These are phyloP conservation scores for Zeus faber DNA, from an alignment of 2,113 vertebrate genomes.

Conservation along the genomic window DNA sequence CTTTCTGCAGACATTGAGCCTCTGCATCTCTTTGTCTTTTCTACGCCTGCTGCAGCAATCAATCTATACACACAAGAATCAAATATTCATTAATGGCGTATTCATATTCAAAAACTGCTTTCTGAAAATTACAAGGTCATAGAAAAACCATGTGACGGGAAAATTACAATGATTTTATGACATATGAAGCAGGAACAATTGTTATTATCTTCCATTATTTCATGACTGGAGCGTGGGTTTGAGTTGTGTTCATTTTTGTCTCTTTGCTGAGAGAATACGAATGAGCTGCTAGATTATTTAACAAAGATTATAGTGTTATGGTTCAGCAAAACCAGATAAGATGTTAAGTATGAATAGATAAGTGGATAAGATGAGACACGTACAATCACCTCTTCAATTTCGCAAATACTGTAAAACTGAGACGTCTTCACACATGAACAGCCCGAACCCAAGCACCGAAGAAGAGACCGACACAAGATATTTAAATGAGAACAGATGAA, in stretches of 20 bases:
- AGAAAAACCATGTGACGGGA: constrained; percentile 45
- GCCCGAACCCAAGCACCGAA: constrained; percentile 3
- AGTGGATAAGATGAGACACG: constrained; percentile 23
- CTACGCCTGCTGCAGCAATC: constrained; percentile 59
- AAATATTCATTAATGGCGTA: constrained; percentile 67
- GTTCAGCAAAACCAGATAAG: constrained; percentile 8
- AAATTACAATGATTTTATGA: constrained; percentile 40
- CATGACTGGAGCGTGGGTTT: constrained; percentile 10
- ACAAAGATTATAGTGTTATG: constrained; percentile 19
- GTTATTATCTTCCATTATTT: constrained; percentile 49
- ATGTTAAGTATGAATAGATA: no score
- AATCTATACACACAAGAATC: constrained; percentile 52
- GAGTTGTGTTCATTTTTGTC: constrained; percentile 32
- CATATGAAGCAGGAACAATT: constrained; percentile 50
- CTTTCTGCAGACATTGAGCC: no score
- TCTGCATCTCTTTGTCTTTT: constrained; percentile 42
- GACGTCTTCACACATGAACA: constrained; percentile 13
- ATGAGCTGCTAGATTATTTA: constrained; percentile 13
- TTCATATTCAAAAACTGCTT: constrained; percentile 60
- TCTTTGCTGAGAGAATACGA: constrained; percentile 21
- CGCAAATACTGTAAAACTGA: constrained; percentile 1
- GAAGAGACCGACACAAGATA: constrained; percentile 25
- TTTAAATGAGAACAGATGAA: constrained; percentile 59
- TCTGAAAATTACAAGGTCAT: constrained; percentile 49
- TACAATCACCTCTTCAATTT: constrained; percentile 13